Evolutionary conservation across 64 coral and sea anemone genomes (phyloP).

Genomic region (Exaiptasia diaphana): DNA sequence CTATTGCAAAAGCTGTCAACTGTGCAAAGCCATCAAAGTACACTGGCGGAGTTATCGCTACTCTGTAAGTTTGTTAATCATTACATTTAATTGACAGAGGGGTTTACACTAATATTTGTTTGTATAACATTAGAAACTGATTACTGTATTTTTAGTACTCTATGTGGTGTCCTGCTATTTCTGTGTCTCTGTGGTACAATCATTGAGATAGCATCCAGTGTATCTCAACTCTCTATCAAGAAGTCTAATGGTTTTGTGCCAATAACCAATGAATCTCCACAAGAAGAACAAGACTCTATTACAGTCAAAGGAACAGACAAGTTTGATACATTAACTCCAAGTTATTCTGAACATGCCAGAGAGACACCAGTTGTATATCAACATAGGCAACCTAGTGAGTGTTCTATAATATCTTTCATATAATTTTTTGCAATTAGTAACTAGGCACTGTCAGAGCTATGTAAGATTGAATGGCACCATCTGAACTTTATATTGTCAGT

Average conservation of each 20-base stretch:
- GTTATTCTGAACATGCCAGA: neutral
- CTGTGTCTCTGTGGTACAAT: slow-evolving; percentile 57
- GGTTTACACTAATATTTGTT: too few species aligned
- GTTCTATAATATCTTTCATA: neutral
- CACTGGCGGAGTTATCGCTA: slow-evolving; percentile 14
- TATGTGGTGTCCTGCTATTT: slow-evolving; percentile 44
- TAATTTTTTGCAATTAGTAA: neutral
- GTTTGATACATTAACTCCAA: neutral
- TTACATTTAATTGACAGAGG: neutral
- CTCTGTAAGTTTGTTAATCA: slow-evolving; percentile 3
- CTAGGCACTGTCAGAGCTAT: too few species aligned
- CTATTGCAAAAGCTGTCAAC: neutral
- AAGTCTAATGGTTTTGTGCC: slow-evolving; percentile 50
- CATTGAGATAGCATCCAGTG: slow-evolving; percentile 20
- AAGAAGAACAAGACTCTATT: neutral
- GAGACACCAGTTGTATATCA: neutral
- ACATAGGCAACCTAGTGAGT: too few species aligned
- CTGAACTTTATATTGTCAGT: too few species aligned
- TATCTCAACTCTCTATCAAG: neutral
- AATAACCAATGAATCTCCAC: neutral
- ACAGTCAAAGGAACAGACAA: neutral
- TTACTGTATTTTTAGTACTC: neutral
- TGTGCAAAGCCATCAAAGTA: slow-evolving; percentile 35
- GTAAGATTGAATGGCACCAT: too few species aligned
- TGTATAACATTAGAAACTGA: neutral